A percentile compares a stretch with the other conserved stretches of the same genome.
phyloP scores from a whole-genome alignment of 2,888 invertebrate genomes.

The Drosophila austrosaltans region DNA sequence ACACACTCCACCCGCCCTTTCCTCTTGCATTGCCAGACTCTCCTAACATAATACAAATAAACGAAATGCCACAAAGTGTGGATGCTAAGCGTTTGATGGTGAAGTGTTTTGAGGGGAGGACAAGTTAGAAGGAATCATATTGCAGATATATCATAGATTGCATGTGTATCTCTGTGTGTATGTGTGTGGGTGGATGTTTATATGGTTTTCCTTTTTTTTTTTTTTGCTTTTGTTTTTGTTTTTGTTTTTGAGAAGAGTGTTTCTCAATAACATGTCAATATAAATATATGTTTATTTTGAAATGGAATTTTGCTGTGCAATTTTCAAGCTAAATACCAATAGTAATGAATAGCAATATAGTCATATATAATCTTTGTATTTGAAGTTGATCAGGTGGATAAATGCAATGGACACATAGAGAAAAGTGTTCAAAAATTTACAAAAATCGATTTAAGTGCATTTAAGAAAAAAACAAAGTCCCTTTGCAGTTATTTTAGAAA shows the following conservation, averaged over 20 bases:
- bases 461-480: no score
- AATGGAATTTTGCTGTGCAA: conserved; percentile 20
- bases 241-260: conserved; percentile 19
- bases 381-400: conserved; percentile 4
- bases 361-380: not conserved
- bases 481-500: not conserved
- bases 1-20: not conserved
- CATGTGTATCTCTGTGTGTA: not conserved
- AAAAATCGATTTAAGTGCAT: no score
- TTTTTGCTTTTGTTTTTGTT: not conserved
- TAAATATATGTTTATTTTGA: conserved; percentile 54
- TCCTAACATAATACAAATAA: conserved; percentile 61
- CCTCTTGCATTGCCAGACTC: not conserved
- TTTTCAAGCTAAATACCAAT: conserved; percentile 50
- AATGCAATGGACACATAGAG: conserved; percentile 10
- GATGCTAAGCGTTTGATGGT: conserved; percentile 38
- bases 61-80: conserved; percentile 67
- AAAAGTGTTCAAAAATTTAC: not conserved
- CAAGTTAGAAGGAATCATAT: not conserved
- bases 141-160: conserved; percentile 2
- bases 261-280: conserved; percentile 66
- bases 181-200: not conserved
- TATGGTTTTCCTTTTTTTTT: no score
- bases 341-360: conserved; percentile 28
- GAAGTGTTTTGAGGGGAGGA: not conserved